Evolutionary conservation across 2,797 vertebrate species (phyloP).

Genomic region (Hippopotamyrus pictus): DNA sequence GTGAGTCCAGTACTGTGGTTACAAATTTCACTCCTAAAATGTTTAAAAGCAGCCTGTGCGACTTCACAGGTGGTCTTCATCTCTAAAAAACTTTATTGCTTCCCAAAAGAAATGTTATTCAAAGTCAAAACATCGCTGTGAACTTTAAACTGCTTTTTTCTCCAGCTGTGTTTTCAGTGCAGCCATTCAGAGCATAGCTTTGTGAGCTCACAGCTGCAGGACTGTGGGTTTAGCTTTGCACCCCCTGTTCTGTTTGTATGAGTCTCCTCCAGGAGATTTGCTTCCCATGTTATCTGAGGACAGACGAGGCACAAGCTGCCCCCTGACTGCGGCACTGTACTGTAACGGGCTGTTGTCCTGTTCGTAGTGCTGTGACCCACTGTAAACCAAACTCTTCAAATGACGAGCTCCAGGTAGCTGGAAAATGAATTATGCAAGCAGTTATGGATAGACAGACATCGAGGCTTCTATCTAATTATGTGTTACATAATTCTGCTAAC

Average conservation of each 20-base stretch:
- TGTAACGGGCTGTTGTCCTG: background rate
- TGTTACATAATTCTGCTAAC: background rate
- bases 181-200: background rate
- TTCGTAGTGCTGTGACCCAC: background rate
- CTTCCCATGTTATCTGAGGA: background rate
- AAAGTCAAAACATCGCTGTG: background rate
- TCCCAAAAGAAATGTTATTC: background rate
- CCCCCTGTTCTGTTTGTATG: background rate
- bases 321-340: background rate
- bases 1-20: background rate
- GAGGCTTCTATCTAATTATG: background rate
- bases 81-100: background rate
- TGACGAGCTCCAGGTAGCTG: background rate
- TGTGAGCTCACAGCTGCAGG: background rate
- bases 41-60: background rate
- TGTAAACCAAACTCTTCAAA: background rate
- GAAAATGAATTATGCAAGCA: background rate
- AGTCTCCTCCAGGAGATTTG: background rate
- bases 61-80: background rate
- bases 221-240: background rate
- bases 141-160: background rate
- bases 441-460: background rate
- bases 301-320: background rate
- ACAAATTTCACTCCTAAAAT: background rate
- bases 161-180: background rate